Evolutionary conservation across 2,888 invertebrate species (phyloP), one percentile per base, ranked within the genome.

Genomic region (Euproctis similis): DNA sequence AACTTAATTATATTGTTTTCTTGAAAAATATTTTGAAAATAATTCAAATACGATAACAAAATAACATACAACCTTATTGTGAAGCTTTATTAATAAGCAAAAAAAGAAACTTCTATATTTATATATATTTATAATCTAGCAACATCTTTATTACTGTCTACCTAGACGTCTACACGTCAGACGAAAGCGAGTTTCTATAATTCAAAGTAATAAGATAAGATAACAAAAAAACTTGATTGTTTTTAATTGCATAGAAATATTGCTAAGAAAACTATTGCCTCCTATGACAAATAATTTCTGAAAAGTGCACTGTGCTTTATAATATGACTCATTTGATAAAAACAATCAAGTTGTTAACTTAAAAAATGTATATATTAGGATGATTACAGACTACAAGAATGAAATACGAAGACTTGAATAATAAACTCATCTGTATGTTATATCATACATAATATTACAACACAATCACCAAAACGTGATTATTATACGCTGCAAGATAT

Each of bases 21-120:
- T n/a, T n/a, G n/a, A n/a, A n/a, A n/a, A n/a, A n/a, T n/a, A n/a
- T n/a, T n/a, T n/a, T n/a, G n/a, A n/a, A n/a, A n/a, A n/a, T n/a
- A n/a, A n/a, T n/a, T n/a, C n/a, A n/a, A n/a, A n/a, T n/a, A n/a
- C n/a, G 31, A 34, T 30, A 33, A 40, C 49, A 64, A 59, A 68
- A 71, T 71, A 68, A 71, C 53, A 69, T 65, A 71, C 68, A 62
- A 59, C 53, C 62, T 53, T 61, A 59, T 58, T 63, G 36, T 57
- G 62, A 71, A 62, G 57, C 54, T 71, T 72, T 72, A 71, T 71
- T 58, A 53, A 56, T 51, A 63, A 66, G 67, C 68, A 68, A 49
- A 58, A 62, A 60, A 51, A 23, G 37, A 36, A 43, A 42, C 39
- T 20, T 39, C 13, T 25, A 39, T 6, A 6, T n/a, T 28, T 49